These are phyloP conservation scores for Xestia c-nigrum DNA, from an alignment of 2,888 invertebrate species.

Conservation along the genomic window DNA sequence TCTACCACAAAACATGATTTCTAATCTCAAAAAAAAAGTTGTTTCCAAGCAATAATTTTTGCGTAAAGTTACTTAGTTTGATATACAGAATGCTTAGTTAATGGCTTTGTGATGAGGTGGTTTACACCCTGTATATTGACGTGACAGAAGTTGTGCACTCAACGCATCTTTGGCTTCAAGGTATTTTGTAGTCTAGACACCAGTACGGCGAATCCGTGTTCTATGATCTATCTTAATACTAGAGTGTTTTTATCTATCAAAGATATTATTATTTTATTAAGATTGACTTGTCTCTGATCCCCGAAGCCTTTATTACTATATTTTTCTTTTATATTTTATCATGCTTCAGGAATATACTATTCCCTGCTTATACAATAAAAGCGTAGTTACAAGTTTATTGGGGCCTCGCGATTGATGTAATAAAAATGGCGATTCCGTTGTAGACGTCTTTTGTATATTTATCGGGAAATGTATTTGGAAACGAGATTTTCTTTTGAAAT, in stretches of 20 bases:
- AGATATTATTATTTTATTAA: neutral
- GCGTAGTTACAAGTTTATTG: conserved; percentile 56
- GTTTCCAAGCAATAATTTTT: too few relatives aligned
- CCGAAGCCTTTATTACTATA: neutral
- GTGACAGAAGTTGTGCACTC: neutral
- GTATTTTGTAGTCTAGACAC: neutral
- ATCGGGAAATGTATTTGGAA: conserved; percentile 53
- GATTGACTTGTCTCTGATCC: conserved; percentile 14
- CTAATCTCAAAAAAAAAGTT: too few relatives aligned
- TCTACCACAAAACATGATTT: too few relatives aligned
- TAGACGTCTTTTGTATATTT: conserved; percentile 47
- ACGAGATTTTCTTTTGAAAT: conserved; percentile 46
- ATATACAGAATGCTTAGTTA: too few relatives aligned
- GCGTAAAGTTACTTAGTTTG: too few relatives aligned
- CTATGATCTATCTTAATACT: neutral
- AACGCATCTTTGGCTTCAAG: neutral
- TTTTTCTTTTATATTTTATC: conserved; percentile 32
- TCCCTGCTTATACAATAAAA: conserved; percentile 46
- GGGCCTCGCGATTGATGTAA: conserved; percentile 37
- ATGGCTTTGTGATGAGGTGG: too few relatives aligned
- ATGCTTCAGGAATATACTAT: conserved; percentile 35
- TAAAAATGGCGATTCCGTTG: conserved; percentile 46
- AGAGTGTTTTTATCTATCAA: neutral
- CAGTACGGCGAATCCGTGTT: neutral
- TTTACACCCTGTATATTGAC: neutral